Percentiles rank a stretch among this genome's conserved stretches.
phyloP scores from a whole-genome alignment of 2,888 invertebrate genomes.

The Cepaea hortensis region DNA sequence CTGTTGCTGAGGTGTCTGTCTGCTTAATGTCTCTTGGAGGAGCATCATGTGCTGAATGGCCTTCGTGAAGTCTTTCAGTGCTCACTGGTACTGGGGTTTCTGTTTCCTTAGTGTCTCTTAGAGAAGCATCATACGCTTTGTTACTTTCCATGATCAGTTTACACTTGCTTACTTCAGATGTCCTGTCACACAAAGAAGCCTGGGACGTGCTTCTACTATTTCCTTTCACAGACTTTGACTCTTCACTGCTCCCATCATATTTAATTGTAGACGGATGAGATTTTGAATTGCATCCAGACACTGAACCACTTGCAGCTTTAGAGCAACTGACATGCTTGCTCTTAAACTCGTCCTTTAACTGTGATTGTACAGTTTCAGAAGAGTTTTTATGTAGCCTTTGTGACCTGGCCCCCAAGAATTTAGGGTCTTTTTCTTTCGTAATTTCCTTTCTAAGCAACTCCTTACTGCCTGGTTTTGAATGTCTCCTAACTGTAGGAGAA shows the following conservation, averaged over 20 bases:
- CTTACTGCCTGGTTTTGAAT: slow-evolving; percentile 7
- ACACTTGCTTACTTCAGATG: background rate
- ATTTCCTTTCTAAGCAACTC: background rate
- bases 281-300: background rate
- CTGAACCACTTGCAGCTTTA: background rate
- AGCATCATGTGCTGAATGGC: background rate
- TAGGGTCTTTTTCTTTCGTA: background rate
- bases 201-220: background rate
- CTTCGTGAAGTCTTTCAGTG: background rate
- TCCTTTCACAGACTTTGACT: background rate
- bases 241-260: background rate
- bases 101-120: background rate
- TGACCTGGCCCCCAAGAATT: background rate
- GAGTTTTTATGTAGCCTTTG: background rate
- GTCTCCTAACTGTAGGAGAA: background rate
- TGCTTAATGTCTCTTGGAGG: background rate
- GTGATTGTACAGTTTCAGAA: background rate
- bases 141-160: background rate
- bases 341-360: background rate
- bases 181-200: background rate
- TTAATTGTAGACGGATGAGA: background rate
- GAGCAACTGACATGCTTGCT: background rate
- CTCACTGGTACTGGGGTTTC: background rate
- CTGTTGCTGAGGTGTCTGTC: background rate
- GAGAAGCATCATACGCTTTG: background rate